phyloP scores from a whole-genome alignment of 2,888 invertebrate genomes.

The Steromphala cineraria region DNA sequence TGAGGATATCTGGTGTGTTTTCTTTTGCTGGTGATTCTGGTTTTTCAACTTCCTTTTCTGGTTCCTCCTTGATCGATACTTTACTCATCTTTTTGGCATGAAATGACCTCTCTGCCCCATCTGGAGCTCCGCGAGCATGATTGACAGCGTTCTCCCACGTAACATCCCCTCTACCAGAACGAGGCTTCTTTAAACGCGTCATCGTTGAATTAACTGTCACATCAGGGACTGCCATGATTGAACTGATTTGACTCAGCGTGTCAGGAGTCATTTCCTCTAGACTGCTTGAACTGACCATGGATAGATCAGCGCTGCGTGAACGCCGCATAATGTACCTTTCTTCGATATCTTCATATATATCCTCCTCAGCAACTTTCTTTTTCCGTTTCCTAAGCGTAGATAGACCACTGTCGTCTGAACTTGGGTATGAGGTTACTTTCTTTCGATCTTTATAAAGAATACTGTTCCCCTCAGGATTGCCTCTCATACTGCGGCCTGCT shows the following conservation, averaged over 20 bases:
- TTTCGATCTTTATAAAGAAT: conserved; percentile 46
- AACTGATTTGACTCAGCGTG: conserved; percentile 66
- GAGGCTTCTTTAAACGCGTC: conserved; percentile 31
- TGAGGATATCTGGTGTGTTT: conserved; percentile 17
- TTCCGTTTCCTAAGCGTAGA: conserved; percentile 41
- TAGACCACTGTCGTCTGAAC: conserved; percentile 42
- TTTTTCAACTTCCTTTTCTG: conserved; percentile 15
- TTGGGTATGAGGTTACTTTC: conserved; percentile 40
- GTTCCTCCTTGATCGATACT: conserved; percentile 26
- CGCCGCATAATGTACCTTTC: conserved; percentile 18
- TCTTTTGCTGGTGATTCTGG: conserved; percentile 1
- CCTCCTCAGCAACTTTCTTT: conserved; percentile 24
- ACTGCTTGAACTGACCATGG: conserved; percentile 10
- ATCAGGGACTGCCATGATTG: conserved; percentile 58
- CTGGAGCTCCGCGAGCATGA: conserved; percentile 66
- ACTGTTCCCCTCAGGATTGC: conserved; percentile 64
- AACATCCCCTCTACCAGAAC: conserved; percentile 45
- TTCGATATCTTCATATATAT: conserved; percentile 27
- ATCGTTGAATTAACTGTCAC: conserved; percentile 49
- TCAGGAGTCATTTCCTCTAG: conserved; percentile 49
- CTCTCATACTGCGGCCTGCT: conserved; percentile 45
- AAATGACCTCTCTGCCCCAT: conserved; percentile 67
- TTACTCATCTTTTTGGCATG: conserved; percentile 36
- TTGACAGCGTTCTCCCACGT: conserved; percentile 68
- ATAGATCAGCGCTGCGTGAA: neutral